Percentiles rank a stretch among this genome's conserved stretches.
Conservation (phyloP, 2,113 vertebrate genomes). For the Pachyramphus minor region DNA sequence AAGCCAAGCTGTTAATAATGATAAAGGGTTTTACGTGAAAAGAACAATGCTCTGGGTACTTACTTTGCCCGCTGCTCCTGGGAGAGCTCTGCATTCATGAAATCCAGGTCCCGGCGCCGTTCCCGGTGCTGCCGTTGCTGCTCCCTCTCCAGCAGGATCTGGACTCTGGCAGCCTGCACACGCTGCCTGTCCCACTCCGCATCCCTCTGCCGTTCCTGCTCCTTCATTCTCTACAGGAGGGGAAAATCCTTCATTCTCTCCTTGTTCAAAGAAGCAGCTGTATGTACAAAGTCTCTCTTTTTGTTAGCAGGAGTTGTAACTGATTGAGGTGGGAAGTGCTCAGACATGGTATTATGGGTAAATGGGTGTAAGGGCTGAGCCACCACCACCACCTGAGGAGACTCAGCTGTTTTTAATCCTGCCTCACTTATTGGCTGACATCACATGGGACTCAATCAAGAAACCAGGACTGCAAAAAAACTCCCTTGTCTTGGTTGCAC, state of each 20-base stretch:
- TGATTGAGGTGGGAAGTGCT: not conserved
- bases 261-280: not conserved
- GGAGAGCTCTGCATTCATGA: constrained; percentile 74
- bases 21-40: not conserved
- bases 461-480: not conserved
- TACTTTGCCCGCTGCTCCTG: constrained; percentile 73
- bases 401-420: not conserved
- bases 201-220: constrained; percentile 67
- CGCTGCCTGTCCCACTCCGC: constrained; percentile 60
- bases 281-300: not conserved
- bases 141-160: constrained; percentile 76
- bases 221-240: constrained; percentile 64
- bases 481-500: not conserved
- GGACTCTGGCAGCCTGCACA: constrained; percentile 40
- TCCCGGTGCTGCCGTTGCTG: constrained; percentile 52
- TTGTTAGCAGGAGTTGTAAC: not conserved
- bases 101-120: constrained; percentile 73
- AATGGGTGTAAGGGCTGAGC: not conserved
- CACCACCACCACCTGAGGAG: not conserved
- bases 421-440: not conserved
- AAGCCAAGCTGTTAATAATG: not conserved
- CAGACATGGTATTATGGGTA: not conserved
- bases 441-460: not conserved
- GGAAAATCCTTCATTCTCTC: not conserved
- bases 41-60: constrained; percentile 8